Percentiles rank a stretch among this genome's conserved stretches.
These are phyloP conservation scores for Ophioninae sp. DNA, from an alignment of 2,888 invertebrate genomes.

Conservation along the genomic window DNA sequence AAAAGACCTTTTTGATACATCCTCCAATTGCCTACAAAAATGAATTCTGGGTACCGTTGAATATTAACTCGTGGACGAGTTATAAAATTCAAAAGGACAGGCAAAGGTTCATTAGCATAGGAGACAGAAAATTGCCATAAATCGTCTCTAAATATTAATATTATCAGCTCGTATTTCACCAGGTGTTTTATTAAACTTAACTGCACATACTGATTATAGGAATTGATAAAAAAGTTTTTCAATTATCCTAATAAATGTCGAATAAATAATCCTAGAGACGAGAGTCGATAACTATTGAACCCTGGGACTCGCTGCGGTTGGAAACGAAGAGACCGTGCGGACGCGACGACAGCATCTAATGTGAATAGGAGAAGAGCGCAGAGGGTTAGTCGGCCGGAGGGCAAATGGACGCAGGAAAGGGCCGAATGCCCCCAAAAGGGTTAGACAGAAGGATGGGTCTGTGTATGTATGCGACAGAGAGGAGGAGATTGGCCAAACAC, in stretches of 20 bases:
- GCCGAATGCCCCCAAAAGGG: slow-evolving; percentile 64
- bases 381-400: slow-evolving; percentile 59
- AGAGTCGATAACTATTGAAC: slow-evolving; percentile 79
- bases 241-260: too few species aligned
- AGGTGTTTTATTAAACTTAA: too few species aligned
- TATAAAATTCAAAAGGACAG: slow-evolving; percentile 34
- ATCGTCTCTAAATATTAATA: too few species aligned
- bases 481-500: slow-evolving; percentile 34
- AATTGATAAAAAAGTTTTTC: too few species aligned
- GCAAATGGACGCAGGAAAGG: slow-evolving; percentile 60
- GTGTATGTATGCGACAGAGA: slow-evolving; percentile 14
- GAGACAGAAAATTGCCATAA: too few species aligned
- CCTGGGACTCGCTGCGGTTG: slow-evolving; percentile 73
- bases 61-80: background rate
- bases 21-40: too few species aligned
- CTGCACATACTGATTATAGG: too few species aligned
- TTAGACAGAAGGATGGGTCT: background rate
- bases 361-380: slow-evolving; percentile 52
- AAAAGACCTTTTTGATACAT: too few species aligned
- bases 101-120: too few species aligned
- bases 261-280: background rate
- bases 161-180: too few species aligned
- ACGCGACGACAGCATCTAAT: slow-evolving; percentile 63
- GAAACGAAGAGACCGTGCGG: slow-evolving; percentile 63
- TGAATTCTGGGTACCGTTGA: too few species aligned